These are phyloP conservation scores for Laspeyria flexula DNA, from an alignment of 2,888 invertebrate species.

Conservation along the genomic window DNA sequence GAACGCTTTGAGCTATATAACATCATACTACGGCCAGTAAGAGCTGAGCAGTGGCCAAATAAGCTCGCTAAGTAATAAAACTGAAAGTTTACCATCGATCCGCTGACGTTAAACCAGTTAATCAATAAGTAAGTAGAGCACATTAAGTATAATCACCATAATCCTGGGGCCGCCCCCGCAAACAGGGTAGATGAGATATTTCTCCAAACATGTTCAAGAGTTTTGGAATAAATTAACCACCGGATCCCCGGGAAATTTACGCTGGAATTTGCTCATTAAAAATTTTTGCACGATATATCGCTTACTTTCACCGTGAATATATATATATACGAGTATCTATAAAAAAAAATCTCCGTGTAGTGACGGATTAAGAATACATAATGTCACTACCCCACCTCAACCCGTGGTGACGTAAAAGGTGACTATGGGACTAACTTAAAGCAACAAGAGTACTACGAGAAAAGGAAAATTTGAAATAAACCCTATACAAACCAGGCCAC, in stretches of 20 bases:
- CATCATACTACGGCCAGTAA: too few relatives aligned
- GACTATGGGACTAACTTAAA: too few relatives aligned
- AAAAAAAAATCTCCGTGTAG: too few relatives aligned
- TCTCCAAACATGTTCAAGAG: conserved; percentile 30
- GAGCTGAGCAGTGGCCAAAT: too few relatives aligned
- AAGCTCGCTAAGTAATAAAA: not conserved
- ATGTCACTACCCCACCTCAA: too few relatives aligned
- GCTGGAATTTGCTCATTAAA: conserved; percentile 27
- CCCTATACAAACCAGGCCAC: too few relatives aligned
- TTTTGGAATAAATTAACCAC: conserved; percentile 38
- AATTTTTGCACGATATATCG: conserved; percentile 9
- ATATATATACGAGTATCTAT: too few relatives aligned
- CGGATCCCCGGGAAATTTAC: conserved; percentile 13
- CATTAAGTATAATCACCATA: conserved; percentile 34
- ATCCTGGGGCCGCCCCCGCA: conserved; percentile 16
- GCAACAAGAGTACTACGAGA: too few relatives aligned
- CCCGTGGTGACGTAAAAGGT: too few relatives aligned
- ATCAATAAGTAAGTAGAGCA: conserved; percentile 29
- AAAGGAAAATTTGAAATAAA: too few relatives aligned
- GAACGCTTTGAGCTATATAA: too few relatives aligned
- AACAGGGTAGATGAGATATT: conserved; percentile 15
- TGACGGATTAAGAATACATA: too few relatives aligned
- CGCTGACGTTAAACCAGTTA: conserved; percentile 18
- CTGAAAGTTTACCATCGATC: conserved; percentile 16
- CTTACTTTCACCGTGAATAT: not conserved